A percentile compares a stretch with the other conserved stretches of the same genome.
Evolutionary conservation across 1,140 invertebrate genomes (phyloP).

Genomic region (Varroa destructor): DNA sequence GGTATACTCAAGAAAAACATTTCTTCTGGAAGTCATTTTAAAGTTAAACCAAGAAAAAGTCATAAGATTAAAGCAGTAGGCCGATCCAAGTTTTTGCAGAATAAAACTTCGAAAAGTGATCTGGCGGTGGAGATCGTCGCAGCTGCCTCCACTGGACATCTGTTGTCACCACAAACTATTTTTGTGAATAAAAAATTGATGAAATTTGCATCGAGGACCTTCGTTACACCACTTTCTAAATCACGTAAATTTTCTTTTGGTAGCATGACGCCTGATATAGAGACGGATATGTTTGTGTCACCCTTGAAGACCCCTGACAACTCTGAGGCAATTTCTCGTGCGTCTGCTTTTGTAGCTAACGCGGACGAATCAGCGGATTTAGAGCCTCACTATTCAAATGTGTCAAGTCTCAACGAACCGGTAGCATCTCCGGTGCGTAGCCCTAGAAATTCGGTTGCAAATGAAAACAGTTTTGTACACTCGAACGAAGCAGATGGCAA

Average conservation of each 20-base stretch:
- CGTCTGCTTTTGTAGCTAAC: neutral
- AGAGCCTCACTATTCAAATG: no score
- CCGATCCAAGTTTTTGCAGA: neutral
- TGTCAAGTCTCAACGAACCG: no score
- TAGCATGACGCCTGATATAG: conserved; percentile 10
- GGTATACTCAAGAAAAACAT: conserved; percentile 4
- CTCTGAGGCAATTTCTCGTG: conserved; percentile 7
- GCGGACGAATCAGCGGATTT: no score
- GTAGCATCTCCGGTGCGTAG: no score
- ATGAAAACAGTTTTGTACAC: no score
- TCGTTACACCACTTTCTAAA: no score
- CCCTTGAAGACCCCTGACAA: conserved; percentile 23
- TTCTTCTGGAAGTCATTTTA: conserved; percentile 8
- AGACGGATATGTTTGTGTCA: conserved; percentile 16
- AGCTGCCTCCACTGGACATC: conserved; percentile 4
- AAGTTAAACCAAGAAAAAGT: conserved; percentile 7
- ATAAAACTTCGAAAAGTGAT: neutral
- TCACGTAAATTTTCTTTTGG: neutral
- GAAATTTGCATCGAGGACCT: neutral
- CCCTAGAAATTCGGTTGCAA: no score
- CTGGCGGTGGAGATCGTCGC: neutral
- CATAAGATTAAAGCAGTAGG: neutral
- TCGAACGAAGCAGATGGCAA: no score
- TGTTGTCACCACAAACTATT: conserved; percentile 8
- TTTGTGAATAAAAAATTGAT: conserved; percentile 5